These are phyloP conservation scores for Andrena trimmerana DNA, from an alignment of 2,888 invertebrate species.

Conservation along the genomic window DNA sequence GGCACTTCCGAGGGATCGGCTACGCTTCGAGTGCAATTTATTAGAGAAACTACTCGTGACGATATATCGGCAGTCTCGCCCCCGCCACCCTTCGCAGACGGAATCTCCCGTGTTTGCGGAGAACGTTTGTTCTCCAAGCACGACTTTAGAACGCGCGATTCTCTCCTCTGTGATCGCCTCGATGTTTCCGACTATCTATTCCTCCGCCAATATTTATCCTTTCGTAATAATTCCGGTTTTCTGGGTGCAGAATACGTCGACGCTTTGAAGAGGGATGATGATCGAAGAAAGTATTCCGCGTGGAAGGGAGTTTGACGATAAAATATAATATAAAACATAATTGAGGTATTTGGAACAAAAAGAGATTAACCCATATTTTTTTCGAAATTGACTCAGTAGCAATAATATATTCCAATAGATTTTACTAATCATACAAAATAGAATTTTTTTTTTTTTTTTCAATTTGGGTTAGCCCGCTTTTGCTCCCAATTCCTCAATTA, in stretches of 20 bases:
- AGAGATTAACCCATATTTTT: too few relatives aligned
- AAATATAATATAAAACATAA: too few relatives aligned
- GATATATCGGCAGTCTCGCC: conserved; percentile 4
- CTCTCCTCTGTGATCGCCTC: background rate
- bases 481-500: background rate
- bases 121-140: conserved; percentile 56
- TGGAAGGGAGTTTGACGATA: too few relatives aligned
- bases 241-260: too few relatives aligned
- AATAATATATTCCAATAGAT: too few relatives aligned
- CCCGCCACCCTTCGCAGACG: background rate
- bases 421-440: too few relatives aligned
- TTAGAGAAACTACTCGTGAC: conserved; percentile 59
- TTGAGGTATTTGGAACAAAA: too few relatives aligned
- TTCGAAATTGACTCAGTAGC: background rate
- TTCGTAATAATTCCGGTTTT: background rate
- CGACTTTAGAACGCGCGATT: conserved; percentile 24
- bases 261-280: too few relatives aligned
- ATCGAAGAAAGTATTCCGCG: too few relatives aligned
- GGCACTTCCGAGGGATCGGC: conserved; percentile 67
- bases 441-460: too few relatives aligned
- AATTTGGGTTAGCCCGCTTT: too few relatives aligned
- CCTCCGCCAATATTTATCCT: background rate
- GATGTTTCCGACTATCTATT: background rate
- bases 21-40: conserved; percentile 69
- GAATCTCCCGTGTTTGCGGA: conserved; percentile 62